phyloP scores from a whole-genome alignment of 1,140 invertebrate species.

The Drosophila ercepeae region DNA sequence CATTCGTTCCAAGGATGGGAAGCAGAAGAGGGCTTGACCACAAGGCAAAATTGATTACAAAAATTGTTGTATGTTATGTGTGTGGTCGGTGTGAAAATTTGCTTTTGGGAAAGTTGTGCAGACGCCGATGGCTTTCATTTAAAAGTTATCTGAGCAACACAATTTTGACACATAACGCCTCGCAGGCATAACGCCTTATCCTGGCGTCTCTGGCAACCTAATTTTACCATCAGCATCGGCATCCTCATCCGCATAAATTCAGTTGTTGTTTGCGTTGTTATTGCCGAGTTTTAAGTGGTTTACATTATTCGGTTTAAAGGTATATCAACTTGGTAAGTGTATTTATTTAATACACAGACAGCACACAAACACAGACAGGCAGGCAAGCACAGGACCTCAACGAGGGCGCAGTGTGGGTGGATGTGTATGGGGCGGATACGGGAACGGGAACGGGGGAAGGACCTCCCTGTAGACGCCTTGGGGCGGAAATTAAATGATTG shows the following conservation, averaged over 20 bases:
- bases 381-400: slow-evolving; percentile 20
- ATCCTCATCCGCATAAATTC: slow-evolving; percentile 58
- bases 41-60: slow-evolving; percentile 79
- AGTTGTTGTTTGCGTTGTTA: slow-evolving; percentile 60
- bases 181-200: slow-evolving; percentile 36
- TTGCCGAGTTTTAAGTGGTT: slow-evolving; percentile 79
- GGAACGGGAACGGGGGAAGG: slow-evolving; percentile 10
- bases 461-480: slow-evolving; percentile 52
- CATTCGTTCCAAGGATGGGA: neutral
- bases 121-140: slow-evolving; percentile 71
- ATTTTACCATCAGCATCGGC: slow-evolving; percentile 51
- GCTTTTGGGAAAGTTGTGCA: slow-evolving; percentile 39
- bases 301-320: slow-evolving; percentile 81
- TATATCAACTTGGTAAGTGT: slow-evolving; percentile 81
- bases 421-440: slow-evolving; percentile 18
- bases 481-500: slow-evolving; percentile 81
- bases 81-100: slow-evolving; percentile 61
- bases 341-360: slow-evolving; percentile 75
- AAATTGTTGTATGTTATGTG: slow-evolving; percentile 55
- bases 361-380: slow-evolving; percentile 20
- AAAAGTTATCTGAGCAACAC: slow-evolving; percentile 81
- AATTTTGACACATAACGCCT: slow-evolving; percentile 74
- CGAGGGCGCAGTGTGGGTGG: neutral
- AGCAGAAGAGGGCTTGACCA: slow-evolving; percentile 52
- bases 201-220: slow-evolving; percentile 57